Evolutionary conservation across 2,113 vertebrate species (phyloP), one percentile per base, ranked within the genome.

Genomic region (Hymenochirus boettgeri): DNA sequence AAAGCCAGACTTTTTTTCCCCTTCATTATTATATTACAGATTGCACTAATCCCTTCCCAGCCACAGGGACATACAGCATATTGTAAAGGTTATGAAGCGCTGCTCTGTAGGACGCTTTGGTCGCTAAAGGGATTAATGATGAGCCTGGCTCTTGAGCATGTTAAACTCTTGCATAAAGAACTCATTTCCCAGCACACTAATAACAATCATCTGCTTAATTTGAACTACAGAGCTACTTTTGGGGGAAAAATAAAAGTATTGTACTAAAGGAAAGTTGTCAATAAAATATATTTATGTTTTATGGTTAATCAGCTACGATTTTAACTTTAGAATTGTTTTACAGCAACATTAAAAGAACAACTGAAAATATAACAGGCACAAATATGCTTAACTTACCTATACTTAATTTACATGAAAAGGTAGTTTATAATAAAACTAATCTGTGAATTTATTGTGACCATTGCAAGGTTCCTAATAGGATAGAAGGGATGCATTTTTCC

Each of bases 41-140:
- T 57, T 50, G 63, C 26, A 15, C 27, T 66, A 66, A 66, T 58
- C 47, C 63, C 55, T 37, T 57, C 55, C 35, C 46, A 51, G 55
- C 42, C 63, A 39, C 27, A 23, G 62, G 63, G 45, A 58, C 47
- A 25, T 26, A n/a, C 29, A 15, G 26, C 62, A 65, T 27, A 65
- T 48, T 57, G 62, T 42, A 18, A 55, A 47, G 55, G 57, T 47
- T 66, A 58, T 35, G 46, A 57, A 35, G 54, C 8, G 25, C 31
- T 35, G 31, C 39, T 6, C 45, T 37, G 45, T 26, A 54, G 58
- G 42, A 61, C 47, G 57, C 39, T 47, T 19, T 65, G 39, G 39
- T 57, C 54, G 57, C 55, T n/a, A 48, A 33, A 51, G 31, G 55
- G 55, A 66, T 66, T 66, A 66, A 37, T 37, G 35, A 55, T 50